These are phyloP conservation scores for Phataginus tricuspis DNA, from an alignment of 2,797 vertebrate species.

Conservation along the genomic window DNA sequence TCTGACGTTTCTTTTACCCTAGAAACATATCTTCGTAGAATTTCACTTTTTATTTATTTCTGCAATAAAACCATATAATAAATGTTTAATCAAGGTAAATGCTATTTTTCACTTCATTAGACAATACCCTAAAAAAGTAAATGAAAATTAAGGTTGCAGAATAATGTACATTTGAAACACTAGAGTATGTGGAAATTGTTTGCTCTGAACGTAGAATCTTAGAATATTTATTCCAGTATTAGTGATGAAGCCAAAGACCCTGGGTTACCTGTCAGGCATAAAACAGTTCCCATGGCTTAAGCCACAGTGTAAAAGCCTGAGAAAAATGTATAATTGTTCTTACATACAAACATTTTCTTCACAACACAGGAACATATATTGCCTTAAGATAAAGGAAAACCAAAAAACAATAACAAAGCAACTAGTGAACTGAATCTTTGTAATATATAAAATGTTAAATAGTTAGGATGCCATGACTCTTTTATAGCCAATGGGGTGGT, in stretches of 20 bases:
- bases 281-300: background rate
- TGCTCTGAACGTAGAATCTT: background rate
- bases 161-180: background rate
- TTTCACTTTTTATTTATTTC: background rate
- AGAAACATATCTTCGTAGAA: background rate
- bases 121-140: background rate
- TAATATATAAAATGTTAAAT: conserved; percentile 30
- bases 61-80: background rate
- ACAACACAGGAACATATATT: background rate
- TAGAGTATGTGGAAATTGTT: background rate
- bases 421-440: background rate
- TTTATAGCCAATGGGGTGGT: background rate
- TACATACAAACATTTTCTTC: background rate
- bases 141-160: background rate
- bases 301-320: background rate
- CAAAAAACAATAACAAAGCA: background rate
- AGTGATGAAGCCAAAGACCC: background rate
- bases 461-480: background rate
- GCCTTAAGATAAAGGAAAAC: background rate
- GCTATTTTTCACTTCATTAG: background rate
- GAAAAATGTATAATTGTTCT: background rate
- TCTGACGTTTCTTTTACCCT: background rate
- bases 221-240: no score
- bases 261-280: background rate
- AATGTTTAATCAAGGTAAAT: background rate